Conservation (phyloP, 2,888 invertebrate genomes). For the Pyrrhia umbra region DNA sequence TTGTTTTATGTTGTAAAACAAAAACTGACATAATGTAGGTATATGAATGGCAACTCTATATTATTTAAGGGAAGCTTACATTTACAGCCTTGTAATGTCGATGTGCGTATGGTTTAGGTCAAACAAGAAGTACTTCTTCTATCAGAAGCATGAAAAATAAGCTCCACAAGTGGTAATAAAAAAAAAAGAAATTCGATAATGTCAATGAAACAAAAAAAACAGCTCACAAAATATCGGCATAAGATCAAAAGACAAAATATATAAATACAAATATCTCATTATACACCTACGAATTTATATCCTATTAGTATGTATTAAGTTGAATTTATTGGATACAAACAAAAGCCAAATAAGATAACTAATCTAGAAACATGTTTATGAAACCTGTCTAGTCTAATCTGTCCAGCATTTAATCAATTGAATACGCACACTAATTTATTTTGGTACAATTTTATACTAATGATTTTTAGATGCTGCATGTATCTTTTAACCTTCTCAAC, state of each 20-base stretch:
- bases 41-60: no score
- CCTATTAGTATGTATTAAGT: constrained; percentile 41
- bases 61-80: no score
- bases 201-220: no score
- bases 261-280: constrained; percentile 28
- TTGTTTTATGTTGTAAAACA: background rate
- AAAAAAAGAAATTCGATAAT: no score
- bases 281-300: constrained; percentile 37
- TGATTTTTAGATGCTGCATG: background rate
- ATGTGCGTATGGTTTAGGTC: no score
- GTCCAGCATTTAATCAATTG: constrained; percentile 30
- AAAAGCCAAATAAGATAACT: constrained; percentile 24
- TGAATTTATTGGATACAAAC: constrained; percentile 48
- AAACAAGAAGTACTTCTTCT: no score
- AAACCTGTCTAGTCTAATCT: constrained; percentile 32
- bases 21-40: no score
- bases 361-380: constrained; percentile 33
- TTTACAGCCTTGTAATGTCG: no score
- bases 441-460: constrained; percentile 21
- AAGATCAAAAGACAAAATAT: background rate
- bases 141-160: no score
- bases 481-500: background rate
- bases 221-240: no score
- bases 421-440: constrained; percentile 35
- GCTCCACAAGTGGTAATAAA: no score